phyloP scores from a whole-genome alignment of 1,140 invertebrate species.

The Drosophila athabasca region DNA sequence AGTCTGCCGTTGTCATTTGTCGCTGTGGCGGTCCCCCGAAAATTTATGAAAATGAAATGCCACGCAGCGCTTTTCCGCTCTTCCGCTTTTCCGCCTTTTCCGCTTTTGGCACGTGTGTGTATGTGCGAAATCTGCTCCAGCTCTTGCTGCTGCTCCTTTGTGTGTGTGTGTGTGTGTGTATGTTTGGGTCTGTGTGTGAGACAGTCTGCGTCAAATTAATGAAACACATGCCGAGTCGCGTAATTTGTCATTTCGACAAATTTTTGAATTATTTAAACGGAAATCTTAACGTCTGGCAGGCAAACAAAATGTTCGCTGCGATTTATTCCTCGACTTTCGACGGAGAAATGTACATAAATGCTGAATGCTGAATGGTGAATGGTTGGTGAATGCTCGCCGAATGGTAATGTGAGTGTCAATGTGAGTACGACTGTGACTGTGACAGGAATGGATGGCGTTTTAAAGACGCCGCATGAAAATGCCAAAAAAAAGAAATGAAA shows the following conservation, averaged over 20 bases:
- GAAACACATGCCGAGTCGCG: constrained; percentile 73
- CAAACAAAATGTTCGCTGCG: constrained; percentile 48
- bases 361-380: constrained; percentile 25
- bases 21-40: constrained; percentile 59
- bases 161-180: constrained; percentile 1
- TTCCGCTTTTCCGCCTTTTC: constrained; percentile 53
- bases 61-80: constrained; percentile 66
- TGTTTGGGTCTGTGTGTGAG: constrained; percentile 16
- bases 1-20: constrained; percentile 76
- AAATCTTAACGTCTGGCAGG: constrained; percentile 66
- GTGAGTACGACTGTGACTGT: constrained; percentile 31
- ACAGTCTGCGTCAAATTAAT: constrained; percentile 64
- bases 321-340: constrained; percentile 46
- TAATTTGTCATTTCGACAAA: constrained; percentile 79
- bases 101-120: constrained; percentile 55
- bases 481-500: constrained; percentile 51
- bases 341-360: constrained; percentile 21
- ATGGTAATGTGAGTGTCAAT: constrained; percentile 12
- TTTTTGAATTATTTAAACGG: constrained; percentile 77
- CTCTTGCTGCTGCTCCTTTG: no score
- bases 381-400: constrained; percentile 5
- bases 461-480: constrained; percentile 55
- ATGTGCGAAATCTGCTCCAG: constrained; percentile 32
- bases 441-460: constrained; percentile 49
- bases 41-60: constrained; percentile 76